Conservation (phyloP, 2,888 invertebrate genomes). For the Drosophila villosipedis region DNA sequence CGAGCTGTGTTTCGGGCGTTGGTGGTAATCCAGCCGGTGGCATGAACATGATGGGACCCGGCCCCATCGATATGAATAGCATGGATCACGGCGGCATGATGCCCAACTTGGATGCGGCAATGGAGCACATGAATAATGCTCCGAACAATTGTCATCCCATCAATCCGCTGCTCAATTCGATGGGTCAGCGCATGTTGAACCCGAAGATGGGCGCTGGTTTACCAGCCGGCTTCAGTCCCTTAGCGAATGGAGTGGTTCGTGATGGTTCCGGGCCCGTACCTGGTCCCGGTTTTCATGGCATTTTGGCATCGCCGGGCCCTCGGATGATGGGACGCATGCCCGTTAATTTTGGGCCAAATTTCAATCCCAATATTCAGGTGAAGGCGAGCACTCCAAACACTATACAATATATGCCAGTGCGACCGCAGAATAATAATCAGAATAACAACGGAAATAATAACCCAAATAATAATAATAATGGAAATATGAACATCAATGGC, state of each 20-base stretch:
- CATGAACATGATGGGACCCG: conserved; percentile 60
- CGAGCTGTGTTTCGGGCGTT: conserved; percentile 88
- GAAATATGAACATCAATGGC: conserved; percentile 85
- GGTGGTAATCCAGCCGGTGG: conserved; percentile 67
- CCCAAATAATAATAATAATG: conserved; percentile 64
- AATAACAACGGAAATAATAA: conserved; percentile 82
- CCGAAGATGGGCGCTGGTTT: conserved; percentile 87
- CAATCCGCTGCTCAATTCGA: conserved; percentile 85
- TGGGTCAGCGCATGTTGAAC: conserved; percentile 87
- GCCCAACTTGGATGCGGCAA: conserved; percentile 83
- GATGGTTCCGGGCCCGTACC: conserved; percentile 63
- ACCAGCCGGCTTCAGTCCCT: conserved; percentile 57
- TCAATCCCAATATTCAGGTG: conserved; percentile 93
- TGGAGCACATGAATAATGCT: conserved; percentile 68
- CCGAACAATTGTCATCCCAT: conserved; percentile 74
- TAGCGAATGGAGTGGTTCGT: conserved; percentile 60
- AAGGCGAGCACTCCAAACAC: conserved; percentile 99
- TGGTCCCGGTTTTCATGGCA: conserved; percentile 70
- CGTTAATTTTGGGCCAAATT: conserved; percentile 87
- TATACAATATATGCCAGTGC: conserved; percentile 98
- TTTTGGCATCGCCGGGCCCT: conserved; percentile 79
- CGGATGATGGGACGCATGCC: conserved; percentile 89
- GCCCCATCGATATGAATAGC: conserved; percentile 73
- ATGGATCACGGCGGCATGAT: conserved; percentile 76
- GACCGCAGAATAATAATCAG: conserved; percentile 89